A percentile compares a stretch with the other conserved stretches of the same genome.
Evolutionary conservation across 92 coral and sea anemone species (phyloP).

Genomic region (Paramuricea clavata): DNA sequence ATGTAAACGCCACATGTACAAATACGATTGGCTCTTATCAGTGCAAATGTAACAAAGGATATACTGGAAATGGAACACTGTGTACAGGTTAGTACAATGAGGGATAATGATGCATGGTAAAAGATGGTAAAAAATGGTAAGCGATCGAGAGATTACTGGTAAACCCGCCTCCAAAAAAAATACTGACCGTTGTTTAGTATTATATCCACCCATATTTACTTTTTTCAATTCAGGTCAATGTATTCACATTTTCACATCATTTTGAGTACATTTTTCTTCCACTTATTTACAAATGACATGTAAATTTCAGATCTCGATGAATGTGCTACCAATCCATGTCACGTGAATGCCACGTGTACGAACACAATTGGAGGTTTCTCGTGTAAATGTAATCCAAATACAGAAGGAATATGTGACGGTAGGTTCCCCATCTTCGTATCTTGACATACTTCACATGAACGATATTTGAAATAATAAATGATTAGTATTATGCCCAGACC

Average conservation of each 20-base stretch:
- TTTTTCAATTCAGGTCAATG: too few relatives aligned
- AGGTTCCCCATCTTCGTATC: neutral
- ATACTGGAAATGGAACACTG: slow-evolving; percentile 24
- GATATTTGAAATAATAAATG: too few relatives aligned
- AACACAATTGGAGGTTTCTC: slow-evolving; percentile 38
- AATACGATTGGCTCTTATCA: slow-evolving; percentile 29
- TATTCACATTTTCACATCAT: too few relatives aligned
- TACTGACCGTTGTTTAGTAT: too few relatives aligned
- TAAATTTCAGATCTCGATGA: slow-evolving; percentile 29
- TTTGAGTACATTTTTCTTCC: too few relatives aligned
- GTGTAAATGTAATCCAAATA: slow-evolving; percentile 37
- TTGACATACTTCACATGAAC: too few relatives aligned
- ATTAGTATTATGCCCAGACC: too few relatives aligned
- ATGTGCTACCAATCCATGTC: slow-evolving; percentile 35
- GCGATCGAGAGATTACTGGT: too few relatives aligned
- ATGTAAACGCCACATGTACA: slow-evolving; percentile 18
- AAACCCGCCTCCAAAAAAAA: too few relatives aligned
- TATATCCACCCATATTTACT: too few relatives aligned
- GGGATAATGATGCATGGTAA: neutral
- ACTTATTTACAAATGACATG: too few relatives aligned
- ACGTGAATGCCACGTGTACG: slow-evolving; percentile 47
- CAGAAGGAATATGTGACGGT: slow-evolving; percentile 52
- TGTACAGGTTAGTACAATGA: slow-evolving; percentile 22
- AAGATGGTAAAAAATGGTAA: too few relatives aligned
- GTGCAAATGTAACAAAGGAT: slow-evolving; percentile 34